Evolutionary conservation across 2,888 invertebrate species (phyloP).

Genomic region (Cepaea hortensis): DNA sequence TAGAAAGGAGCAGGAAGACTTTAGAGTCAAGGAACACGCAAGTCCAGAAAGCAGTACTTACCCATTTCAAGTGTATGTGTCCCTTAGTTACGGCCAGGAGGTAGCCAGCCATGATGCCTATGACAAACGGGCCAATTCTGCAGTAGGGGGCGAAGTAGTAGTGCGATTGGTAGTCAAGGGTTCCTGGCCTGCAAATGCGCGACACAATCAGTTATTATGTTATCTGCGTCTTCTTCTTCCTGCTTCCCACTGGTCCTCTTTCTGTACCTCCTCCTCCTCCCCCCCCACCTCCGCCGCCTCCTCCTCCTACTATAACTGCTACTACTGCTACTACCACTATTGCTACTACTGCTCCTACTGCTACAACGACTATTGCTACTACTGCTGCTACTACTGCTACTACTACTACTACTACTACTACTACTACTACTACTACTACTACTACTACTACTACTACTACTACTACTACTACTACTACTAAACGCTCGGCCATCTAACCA

Average conservation of each 20-base stretch:
- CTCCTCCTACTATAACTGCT: no score
- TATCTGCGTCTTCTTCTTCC: no score
- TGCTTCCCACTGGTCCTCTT: no score
- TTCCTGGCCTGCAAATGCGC: neutral
- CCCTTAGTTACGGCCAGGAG: conserved; percentile 68
- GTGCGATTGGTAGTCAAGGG: neutral
- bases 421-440: neutral
- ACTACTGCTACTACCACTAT: no score
- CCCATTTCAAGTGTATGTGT: conserved; percentile 62
- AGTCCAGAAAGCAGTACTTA: conserved; percentile 39
- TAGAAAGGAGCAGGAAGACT: no score
- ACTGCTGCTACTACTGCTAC: neutral
- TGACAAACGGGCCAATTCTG: conserved; percentile 76
- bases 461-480: no score
- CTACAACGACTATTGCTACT: conserved; percentile 6
- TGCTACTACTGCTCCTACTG: neutral
- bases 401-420: conserved; percentile 3
- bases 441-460: neutral
- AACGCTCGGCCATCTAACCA: no score
- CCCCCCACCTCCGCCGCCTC: no score
- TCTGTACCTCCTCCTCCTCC: no score
- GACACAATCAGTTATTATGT: neutral
- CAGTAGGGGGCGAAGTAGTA: conserved; percentile 76
- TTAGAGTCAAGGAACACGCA: no score
- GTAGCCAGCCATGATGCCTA: conserved; percentile 77